Evolutionary conservation across 2,113 vertebrate species (phyloP).

Genomic region (Silurus asotus): DNA sequence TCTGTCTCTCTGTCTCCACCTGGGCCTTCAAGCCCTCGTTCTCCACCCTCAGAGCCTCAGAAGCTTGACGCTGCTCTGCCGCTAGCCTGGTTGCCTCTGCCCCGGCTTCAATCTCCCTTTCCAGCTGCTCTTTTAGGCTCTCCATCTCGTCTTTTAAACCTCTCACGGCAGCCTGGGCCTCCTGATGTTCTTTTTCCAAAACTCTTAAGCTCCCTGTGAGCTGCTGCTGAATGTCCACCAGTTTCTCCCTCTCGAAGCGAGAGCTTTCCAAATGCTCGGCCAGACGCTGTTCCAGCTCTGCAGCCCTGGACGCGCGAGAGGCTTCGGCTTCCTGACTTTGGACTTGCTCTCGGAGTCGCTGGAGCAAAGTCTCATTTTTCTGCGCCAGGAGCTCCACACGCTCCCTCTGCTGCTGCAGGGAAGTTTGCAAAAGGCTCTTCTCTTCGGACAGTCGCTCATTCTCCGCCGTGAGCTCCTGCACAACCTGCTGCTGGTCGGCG

Average conservation of each 20-base stretch:
- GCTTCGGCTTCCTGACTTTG: conserved; percentile 76
- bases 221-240: conserved; percentile 95
- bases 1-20: conserved; percentile 84
- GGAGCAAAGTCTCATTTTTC: conserved; percentile 84
- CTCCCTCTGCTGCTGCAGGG: conserved; percentile 88
- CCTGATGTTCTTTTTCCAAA: conserved; percentile 87
- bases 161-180: conserved; percentile 73
- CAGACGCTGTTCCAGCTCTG: conserved; percentile 85
- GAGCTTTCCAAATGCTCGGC: conserved; percentile 85
- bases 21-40: conserved; percentile 81
- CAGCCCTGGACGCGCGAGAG: conserved; percentile 71
- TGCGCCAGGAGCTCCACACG: conserved; percentile 84
- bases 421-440: conserved; percentile 86
- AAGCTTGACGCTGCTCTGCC: conserved; percentile 73
- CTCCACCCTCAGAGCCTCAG: conserved; percentile 81
- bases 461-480: conserved; percentile 90
- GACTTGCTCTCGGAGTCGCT: conserved; percentile 79
- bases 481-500: conserved; percentile 92
- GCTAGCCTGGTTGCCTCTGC: conserved; percentile 64
- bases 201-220: conserved; percentile 86
- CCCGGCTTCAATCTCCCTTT: conserved; percentile 71
- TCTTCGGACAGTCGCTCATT: conserved; percentile 90
- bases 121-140: conserved; percentile 73
- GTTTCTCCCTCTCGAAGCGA: conserved; percentile 88
- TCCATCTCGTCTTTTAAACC: conserved; percentile 81